A percentile compares a stretch with the other conserved stretches of the same genome.
phyloP scores from a whole-genome alignment of 2,113 vertebrate genomes.

The Caranx ignobilis region DNA sequence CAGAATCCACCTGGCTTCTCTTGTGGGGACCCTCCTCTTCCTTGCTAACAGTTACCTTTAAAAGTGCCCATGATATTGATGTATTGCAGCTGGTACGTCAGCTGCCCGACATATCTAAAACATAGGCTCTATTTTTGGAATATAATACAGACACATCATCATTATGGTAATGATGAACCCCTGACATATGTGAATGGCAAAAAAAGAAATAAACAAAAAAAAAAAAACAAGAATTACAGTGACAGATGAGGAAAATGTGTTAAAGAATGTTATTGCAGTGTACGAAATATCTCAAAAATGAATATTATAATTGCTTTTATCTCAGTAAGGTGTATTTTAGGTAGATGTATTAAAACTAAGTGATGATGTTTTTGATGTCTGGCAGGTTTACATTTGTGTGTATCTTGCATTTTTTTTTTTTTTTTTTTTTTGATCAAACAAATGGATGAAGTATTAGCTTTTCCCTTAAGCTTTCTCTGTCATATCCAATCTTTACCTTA shows the following conservation, averaged over 20 bases:
- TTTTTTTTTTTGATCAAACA: conserved; percentile 69
- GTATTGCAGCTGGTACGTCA: conserved; percentile 46
- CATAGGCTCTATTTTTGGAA: conserved; percentile 43
- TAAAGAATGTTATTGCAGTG: conserved; percentile 87
- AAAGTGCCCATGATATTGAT: conserved; percentile 39
- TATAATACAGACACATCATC: conserved; percentile 61
- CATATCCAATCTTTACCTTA: conserved; percentile 70
- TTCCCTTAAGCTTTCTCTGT: conserved; percentile 76
- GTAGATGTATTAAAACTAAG: conserved; percentile 82
- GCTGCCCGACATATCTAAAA: conserved; percentile 49
- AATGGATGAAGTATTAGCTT: conserved; percentile 87
- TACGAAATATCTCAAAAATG: conserved; percentile 86
- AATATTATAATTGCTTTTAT: conserved; percentile 86
- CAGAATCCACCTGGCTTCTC: conserved; percentile 20
- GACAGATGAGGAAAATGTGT: conserved; percentile 73
- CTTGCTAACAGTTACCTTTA: conserved; percentile 63
- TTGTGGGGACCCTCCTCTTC: conserved; percentile 44
- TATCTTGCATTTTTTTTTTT: conserved; percentile 77
- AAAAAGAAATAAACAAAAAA: conserved; percentile 49
- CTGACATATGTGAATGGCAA: conserved; percentile 88
- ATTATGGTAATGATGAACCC: conserved; percentile 82
- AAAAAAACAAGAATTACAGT: conserved; percentile 67
- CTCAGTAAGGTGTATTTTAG: conserved; percentile 85
- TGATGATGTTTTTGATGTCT: conserved; percentile 82
- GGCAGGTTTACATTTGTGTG: conserved; percentile 85